phyloP scores from a whole-genome alignment of 2,797 vertebrate species.

The Clarias laeviceps region DNA sequence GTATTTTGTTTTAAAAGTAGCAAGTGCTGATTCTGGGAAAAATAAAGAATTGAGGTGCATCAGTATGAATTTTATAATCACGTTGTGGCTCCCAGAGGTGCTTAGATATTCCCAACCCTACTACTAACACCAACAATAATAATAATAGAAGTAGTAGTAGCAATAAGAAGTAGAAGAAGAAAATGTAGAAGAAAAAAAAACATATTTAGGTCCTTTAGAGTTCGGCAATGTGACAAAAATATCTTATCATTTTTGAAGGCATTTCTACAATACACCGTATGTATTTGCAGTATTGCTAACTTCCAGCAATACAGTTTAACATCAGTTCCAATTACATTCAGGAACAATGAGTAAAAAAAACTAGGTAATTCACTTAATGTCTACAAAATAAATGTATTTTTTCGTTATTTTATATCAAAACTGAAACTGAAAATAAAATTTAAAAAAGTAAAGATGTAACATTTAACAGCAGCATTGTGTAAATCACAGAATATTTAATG shows the following conservation, averaged over 20 bases:
- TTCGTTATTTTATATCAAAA: background rate
- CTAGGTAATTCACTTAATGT: background rate
- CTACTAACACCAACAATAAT: background rate
- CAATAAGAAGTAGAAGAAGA: background rate
- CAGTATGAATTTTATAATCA: slow-evolving; percentile 56
- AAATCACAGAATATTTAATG: background rate
- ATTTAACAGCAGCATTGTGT: background rate
- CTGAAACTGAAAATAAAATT: background rate
- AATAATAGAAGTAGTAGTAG: background rate
- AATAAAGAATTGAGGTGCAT: slow-evolving; percentile 55
- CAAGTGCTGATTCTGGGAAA: slow-evolving; percentile 32
- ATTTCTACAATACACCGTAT: background rate
- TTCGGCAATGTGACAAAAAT: background rate
- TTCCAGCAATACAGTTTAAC: background rate
- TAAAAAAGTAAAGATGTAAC: background rate
- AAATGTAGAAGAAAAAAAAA: background rate
- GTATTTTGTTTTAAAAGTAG: slow-evolving; percentile 19
- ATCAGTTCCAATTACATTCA: background rate
- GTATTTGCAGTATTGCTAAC: background rate
- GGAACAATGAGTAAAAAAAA: too few relatives aligned
- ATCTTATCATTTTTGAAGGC: background rate
- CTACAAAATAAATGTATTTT: background rate
- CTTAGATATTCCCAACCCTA: slow-evolving; percentile 19
- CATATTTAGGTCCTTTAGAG: background rate
- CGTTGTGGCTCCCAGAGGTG: slow-evolving; percentile 35